A percentile compares a stretch with the other conserved stretches of the same genome.
These are phyloP conservation scores for Xestia rhomboidea DNA, from an alignment of 2,888 invertebrate genomes.

Conservation along the genomic window DNA sequence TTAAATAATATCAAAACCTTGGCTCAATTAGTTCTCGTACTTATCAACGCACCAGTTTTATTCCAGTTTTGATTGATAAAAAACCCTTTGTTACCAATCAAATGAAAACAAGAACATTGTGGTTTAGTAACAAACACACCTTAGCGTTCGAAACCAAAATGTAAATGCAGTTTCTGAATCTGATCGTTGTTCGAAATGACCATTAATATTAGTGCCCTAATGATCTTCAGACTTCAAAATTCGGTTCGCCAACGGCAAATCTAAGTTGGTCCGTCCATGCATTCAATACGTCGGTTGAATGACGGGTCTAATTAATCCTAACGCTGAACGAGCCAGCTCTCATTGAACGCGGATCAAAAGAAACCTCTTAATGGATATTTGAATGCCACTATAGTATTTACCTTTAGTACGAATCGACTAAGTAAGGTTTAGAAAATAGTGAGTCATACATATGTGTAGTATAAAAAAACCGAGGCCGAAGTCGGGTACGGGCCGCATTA, in stretches of 20 bases:
- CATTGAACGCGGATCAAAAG: slow-evolving; percentile 85
- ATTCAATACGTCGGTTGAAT: slow-evolving; percentile 83
- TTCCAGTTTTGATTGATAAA: slow-evolving; percentile 47
- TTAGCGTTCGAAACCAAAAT: slow-evolving; percentile 52
- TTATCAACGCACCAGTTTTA: slow-evolving; percentile 29
- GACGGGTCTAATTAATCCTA: slow-evolving; percentile 85
- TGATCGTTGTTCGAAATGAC: slow-evolving; percentile 51
- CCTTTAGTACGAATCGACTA: slow-evolving; percentile 70
- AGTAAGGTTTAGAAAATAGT: slow-evolving; percentile 63
- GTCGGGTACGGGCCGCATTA: slow-evolving; percentile 58
- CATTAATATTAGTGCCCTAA: slow-evolving; percentile 64
- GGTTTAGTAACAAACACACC: slow-evolving; percentile 65
- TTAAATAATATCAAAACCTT: not conserved
- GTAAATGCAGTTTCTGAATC: slow-evolving; percentile 45
- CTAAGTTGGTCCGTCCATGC: slow-evolving; percentile 71
- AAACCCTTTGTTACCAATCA: slow-evolving; percentile 63
- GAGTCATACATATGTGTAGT: slow-evolving; percentile 59
- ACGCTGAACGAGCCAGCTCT: slow-evolving; percentile 79
- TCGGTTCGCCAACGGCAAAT: slow-evolving; percentile 61
- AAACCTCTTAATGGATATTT: slow-evolving; percentile 88
- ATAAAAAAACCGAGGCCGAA: slow-evolving; percentile 53
- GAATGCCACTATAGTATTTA: slow-evolving; percentile 83
- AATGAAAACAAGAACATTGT: slow-evolving; percentile 69
- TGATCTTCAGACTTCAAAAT: slow-evolving; percentile 59
- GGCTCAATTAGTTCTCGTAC: not conserved